These are phyloP conservation scores for Platanista minor DNA, from an alignment of 2,113 vertebrate genomes.

Conservation along the genomic window DNA sequence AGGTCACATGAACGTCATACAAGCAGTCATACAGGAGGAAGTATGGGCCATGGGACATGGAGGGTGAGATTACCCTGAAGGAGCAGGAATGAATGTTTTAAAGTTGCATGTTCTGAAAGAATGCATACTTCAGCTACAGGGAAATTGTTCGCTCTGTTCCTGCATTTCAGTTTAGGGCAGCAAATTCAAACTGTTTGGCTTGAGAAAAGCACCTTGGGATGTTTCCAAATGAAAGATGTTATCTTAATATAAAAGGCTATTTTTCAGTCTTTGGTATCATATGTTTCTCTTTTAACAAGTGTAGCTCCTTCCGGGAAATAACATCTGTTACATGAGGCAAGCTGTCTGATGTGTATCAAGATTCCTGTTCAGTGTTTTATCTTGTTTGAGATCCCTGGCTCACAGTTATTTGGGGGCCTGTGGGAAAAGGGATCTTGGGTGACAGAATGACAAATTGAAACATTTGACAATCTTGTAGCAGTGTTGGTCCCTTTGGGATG, in stretches of 20 bases:
- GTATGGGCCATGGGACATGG: fast-evolving
- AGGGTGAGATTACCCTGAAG: background rate
- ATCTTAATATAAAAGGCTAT: background rate
- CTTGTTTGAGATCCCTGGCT: background rate
- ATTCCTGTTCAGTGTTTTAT: background rate
- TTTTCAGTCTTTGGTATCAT: background rate
- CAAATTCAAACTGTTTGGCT: background rate
- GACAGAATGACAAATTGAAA: conserved; percentile 39
- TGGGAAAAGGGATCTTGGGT: background rate
- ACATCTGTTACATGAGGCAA: background rate
- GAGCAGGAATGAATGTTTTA: background rate
- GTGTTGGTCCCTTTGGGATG: background rate
- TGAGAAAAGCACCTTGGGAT: background rate
- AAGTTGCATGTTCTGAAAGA: background rate
- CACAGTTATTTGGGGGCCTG: background rate
- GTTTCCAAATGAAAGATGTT: conserved; percentile 8
- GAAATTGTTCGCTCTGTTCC: background rate
- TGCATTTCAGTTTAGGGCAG: background rate
- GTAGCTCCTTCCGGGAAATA: background rate
- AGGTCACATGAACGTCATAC: background rate
- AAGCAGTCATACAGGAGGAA: background rate
- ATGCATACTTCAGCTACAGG: background rate
- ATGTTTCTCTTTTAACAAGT: conserved; percentile 34
- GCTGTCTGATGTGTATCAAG: background rate
- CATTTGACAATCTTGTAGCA: background rate